phyloP scores from a whole-genome alignment of 2,888 invertebrate species.

The Eupithecia abbreviata region DNA sequence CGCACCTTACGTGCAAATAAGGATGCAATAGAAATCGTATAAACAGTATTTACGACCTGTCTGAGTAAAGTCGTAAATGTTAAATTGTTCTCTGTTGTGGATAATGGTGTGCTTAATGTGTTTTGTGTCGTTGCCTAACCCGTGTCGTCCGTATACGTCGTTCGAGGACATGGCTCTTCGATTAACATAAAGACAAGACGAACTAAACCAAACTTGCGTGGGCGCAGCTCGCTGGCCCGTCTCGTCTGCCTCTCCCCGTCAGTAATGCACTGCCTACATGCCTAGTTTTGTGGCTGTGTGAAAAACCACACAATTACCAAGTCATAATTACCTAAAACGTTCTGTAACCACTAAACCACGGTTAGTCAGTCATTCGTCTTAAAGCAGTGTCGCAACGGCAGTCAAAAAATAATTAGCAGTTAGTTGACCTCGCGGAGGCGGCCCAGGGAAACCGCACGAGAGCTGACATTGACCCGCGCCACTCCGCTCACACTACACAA shows the following conservation, averaged over 20 bases:
- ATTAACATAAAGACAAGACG: conserved; percentile 78
- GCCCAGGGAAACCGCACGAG: conserved; percentile 66
- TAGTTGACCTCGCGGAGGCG: conserved; percentile 68
- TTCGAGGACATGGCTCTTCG: conserved; percentile 79
- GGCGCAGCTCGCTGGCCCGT: conserved; percentile 58
- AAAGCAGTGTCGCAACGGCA: conserved; percentile 68
- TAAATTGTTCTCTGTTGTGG: conserved; percentile 72
- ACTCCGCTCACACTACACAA: conserved; percentile 32
- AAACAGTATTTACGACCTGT: conserved; percentile 74
- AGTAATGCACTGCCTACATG: conserved; percentile 31
- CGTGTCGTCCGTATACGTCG: conserved; percentile 60
- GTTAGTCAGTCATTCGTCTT: conserved; percentile 65
- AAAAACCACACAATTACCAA: conserved; percentile 35
- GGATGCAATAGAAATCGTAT: conserved; percentile 70
- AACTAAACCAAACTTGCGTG: conserved; percentile 67
- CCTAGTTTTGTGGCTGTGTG: conserved; percentile 33
- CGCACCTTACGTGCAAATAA: conserved; percentile 65
- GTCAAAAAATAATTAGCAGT: conserved; percentile 79
- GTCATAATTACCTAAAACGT: conserved; percentile 56
- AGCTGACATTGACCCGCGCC: conserved; percentile 70
- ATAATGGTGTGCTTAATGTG: conserved; percentile 73
- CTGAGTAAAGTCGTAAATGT: conserved; percentile 77
- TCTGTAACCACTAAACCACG: conserved; percentile 66
- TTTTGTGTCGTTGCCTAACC: conserved; percentile 67
- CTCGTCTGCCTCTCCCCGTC: conserved; percentile 49